Conservation (phyloP, 2,888 invertebrate genomes). For the Aspidiotus destructor region DNA sequence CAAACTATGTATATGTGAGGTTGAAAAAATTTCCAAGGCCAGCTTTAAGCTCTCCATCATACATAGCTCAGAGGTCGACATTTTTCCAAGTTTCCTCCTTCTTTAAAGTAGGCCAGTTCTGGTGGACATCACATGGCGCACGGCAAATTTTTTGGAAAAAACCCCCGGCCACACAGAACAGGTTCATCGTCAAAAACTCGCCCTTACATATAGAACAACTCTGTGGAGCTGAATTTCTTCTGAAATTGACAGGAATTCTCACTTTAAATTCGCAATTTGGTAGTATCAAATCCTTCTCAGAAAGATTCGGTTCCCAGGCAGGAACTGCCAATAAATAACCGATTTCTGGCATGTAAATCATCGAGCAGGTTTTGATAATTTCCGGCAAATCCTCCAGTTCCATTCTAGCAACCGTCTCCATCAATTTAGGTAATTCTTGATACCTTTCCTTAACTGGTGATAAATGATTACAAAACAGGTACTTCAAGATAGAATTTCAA, state of each 20-base stretch:
- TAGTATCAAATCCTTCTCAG: constrained; percentile 50
- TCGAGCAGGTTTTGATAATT: constrained; percentile 56
- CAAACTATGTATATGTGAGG: no score
- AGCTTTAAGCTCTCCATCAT: no score
- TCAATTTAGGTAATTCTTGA: constrained; percentile 56
- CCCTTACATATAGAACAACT: no score
- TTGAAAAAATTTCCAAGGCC: no score
- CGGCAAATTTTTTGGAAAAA: no score
- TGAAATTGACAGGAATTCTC: constrained; percentile 28
- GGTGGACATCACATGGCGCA: no score
- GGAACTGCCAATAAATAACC: constrained; percentile 71
- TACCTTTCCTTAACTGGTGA: constrained; percentile 38
- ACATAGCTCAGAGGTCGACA: no score
- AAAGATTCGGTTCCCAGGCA: constrained; percentile 51
- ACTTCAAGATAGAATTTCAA: constrained; percentile 7
- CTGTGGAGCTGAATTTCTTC: no score
- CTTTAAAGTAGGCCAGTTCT: no score
- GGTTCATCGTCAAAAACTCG: no score
- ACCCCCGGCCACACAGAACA: no score
- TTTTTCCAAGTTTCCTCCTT: no score
- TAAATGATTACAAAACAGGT: constrained; percentile 26
- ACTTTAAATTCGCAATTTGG: constrained; percentile 65
- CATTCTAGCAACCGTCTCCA: constrained; percentile 60
- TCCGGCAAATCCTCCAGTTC: constrained; percentile 59
- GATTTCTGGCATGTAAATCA: constrained; percentile 63